Evolutionary conservation across 2,797 vertebrate species (phyloP).

Genomic region (Syngnathus acus): DNA sequence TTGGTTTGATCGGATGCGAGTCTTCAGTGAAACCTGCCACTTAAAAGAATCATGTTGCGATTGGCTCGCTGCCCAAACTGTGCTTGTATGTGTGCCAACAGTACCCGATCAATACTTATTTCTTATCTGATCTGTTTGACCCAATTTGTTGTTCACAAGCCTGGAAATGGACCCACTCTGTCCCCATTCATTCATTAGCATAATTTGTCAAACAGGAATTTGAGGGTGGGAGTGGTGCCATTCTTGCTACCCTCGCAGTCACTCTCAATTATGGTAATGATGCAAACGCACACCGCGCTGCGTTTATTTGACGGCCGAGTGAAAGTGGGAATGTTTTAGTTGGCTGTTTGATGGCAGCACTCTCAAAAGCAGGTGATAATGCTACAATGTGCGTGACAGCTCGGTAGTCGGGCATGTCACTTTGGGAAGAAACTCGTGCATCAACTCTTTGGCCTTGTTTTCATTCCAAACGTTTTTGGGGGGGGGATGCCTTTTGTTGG

Average conservation of each 20-base stretch:
- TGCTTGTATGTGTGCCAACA: constrained; percentile 31
- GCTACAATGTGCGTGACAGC: background rate
- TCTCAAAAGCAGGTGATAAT: background rate
- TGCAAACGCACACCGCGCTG: constrained; percentile 42
- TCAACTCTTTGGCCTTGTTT: background rate
- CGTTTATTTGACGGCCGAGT: background rate
- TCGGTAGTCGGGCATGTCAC: background rate
- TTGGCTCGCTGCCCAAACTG: constrained; percentile 34
- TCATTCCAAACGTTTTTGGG: background rate
- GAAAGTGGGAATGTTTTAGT: background rate
- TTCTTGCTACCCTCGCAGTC: constrained; percentile 27
- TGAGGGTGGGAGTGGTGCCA: constrained; percentile 17
- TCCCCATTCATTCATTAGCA: constrained; percentile 46
- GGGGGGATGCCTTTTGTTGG: background rate
- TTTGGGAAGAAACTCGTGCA: background rate
- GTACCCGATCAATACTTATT: constrained; percentile 14
- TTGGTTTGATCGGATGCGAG: constrained; percentile 20
- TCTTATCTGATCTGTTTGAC: constrained; percentile 48
- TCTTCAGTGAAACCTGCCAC: constrained; percentile 11
- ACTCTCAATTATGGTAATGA: constrained; percentile 59
- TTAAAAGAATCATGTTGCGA: constrained; percentile 32
- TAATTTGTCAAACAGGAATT: constrained; percentile 40
- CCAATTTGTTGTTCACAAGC: constrained; percentile 24
- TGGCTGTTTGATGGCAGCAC: background rate
- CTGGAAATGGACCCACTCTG: constrained; percentile 26